Evolutionary conservation across 2,797 vertebrate genomes (phyloP), one percentile per base, ranked within the genome.

Genomic region (Lophotriccus pileatus): DNA sequence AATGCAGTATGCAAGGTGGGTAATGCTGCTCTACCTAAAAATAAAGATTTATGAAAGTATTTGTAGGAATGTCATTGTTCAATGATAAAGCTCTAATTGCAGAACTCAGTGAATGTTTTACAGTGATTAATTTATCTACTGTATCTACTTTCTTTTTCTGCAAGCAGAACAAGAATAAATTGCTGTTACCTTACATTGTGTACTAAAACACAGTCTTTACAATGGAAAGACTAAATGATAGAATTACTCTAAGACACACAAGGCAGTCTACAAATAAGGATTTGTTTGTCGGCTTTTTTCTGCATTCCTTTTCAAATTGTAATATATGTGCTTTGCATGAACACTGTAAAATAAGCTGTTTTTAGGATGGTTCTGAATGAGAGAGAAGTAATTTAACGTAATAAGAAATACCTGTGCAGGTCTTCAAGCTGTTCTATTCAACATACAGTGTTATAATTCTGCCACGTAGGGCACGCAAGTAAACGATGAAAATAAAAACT

Each of bases 341-440:
- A n/a, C 16, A 32, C 12, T 43, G 10, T 59, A 74, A 84, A 89
- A 69, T 47, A 63, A 69, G 20, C 37, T 67, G 30, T 17, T 19
- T 74, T 85, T 68, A 78, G 62, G 72, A 85, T 23, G 23, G 50
- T 81, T 91, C 52, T 88, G 62, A 82, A 84, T 77, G n/a, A 47
- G 39, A 83, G 74, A 74, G 36, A 93, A 87, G 43, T 84, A 50
- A 56, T 86, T 94, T 90, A 37, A 28, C 30, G 44, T 77, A 93
- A 80, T 60, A 87, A 64, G 68, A 91, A 89, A 89, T 92, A 77
- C 72, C 34, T 91, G 74, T 85, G 30, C 34, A 80, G 87, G 14
- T 74, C 34, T 80, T 94, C 79, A 91, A 89, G 72, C 68, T 89
- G 89, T 85, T 94, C 63, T 79, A 19, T 76, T 95, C 75, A 90